phyloP scores from a whole-genome alignment of 2,888 invertebrate genomes.

The Cephus rjabovi region DNA sequence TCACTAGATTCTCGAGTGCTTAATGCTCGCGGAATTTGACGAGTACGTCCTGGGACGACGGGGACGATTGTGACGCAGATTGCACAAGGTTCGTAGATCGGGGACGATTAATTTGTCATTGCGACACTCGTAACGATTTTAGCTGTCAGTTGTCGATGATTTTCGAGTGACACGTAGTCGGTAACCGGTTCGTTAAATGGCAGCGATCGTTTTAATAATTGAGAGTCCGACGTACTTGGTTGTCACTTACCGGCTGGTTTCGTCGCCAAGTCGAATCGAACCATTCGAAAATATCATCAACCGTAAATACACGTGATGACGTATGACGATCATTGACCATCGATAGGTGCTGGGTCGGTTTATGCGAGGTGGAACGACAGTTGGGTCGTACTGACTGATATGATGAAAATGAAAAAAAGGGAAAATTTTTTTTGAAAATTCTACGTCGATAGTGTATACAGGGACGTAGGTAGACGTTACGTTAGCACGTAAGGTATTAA shows the following conservation, averaged over 20 bases:
- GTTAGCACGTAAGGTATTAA: not conserved
- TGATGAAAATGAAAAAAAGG: not conserved
- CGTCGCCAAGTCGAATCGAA: not conserved
- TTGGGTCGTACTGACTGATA: not conserved
- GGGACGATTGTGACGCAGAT: not conserved
- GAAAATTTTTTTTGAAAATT: not conserved
- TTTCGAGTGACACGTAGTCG: conserved; percentile 38
- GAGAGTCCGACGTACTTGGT: not conserved
- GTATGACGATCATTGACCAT: not conserved
- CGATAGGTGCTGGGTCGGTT: not conserved
- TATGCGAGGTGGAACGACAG: not conserved
- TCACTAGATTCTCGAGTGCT: not conserved
- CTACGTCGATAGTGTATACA: not conserved
- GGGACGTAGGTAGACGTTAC: not conserved
- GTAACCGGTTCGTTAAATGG: conserved; percentile 48
- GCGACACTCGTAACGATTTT: conserved; percentile 37
- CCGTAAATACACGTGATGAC: not conserved
- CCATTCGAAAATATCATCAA: not conserved
- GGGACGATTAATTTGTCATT: conserved; percentile 47
- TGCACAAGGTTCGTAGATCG: not conserved
- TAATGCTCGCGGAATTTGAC: not conserved
- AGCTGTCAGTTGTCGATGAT: conserved; percentile 38
- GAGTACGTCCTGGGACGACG: not conserved
- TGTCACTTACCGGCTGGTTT: not conserved
- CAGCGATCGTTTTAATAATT: conserved; percentile 9